Conservation (phyloP, 2,113 vertebrate species). For the Campylomormyrus tamandua region DNA sequence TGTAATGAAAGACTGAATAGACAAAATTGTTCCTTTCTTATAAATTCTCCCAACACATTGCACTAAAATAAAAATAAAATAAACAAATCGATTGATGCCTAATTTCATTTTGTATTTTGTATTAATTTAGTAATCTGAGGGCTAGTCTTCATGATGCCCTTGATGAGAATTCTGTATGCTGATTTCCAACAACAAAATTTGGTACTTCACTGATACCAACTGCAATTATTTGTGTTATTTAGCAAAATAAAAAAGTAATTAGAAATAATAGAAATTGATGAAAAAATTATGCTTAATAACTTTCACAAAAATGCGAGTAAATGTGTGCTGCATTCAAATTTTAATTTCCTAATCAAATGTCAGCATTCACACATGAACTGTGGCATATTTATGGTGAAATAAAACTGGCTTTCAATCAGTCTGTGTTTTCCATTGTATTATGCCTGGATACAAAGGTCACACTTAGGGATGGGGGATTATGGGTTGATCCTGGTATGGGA, state of each 20-base stretch:
- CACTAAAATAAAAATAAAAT: not conserved
- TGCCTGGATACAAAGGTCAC: not conserved
- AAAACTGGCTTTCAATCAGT: not conserved
- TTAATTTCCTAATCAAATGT: conserved; percentile 1
- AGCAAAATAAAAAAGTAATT: not conserved
- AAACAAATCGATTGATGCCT: not conserved
- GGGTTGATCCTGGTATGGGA: not conserved
- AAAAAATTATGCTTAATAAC: not conserved
- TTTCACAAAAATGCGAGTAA: not conserved
- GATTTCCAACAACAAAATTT: not conserved
- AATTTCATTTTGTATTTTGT: not conserved
- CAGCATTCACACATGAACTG: not conserved
- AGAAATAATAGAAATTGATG: not conserved
- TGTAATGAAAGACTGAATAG: not conserved
- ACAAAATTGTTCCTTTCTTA: not conserved
- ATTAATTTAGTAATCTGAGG: not conserved
- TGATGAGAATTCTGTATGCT: too few species aligned
- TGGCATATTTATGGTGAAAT: not conserved
- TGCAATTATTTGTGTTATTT: not conserved
- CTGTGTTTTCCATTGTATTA: not conserved
- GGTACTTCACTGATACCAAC: not conserved
- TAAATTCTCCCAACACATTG: not conserved
- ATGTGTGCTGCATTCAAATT: not conserved
- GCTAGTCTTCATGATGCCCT: not conserved
- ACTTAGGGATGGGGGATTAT: not conserved